These are phyloP conservation scores for Ceyx melanurus DNA, from an alignment of 2,113 vertebrate genomes.

Conservation along the genomic window DNA sequence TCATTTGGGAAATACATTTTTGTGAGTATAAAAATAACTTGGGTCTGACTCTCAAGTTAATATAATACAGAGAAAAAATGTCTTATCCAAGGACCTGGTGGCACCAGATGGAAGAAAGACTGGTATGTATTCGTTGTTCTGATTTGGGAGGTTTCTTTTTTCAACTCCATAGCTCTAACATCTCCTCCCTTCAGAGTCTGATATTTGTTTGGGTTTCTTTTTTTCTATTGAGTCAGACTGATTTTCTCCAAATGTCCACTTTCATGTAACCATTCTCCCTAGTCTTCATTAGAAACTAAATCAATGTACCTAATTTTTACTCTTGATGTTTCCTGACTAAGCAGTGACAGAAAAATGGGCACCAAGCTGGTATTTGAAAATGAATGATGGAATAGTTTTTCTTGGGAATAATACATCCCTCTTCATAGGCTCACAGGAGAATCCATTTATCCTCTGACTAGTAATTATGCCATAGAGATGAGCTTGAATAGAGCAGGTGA, in stretches of 20 bases:
- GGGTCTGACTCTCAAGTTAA: neutral
- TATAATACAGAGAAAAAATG: neutral
- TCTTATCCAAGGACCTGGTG: neutral
- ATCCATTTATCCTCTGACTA: neutral
- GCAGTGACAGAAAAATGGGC: neutral
- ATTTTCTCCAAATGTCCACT: neutral
- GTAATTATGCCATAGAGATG: neutral
- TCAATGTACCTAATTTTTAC: neutral
- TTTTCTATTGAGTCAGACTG: neutral
- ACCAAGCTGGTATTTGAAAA: neutral
- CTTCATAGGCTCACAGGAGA: neutral
- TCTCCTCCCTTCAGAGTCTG: neutral
- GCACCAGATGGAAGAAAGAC: neutral
- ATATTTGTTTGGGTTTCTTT: neutral
- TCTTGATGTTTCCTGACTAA: neutral
- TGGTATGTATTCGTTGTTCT: neutral
- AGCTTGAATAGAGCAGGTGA: neutral
- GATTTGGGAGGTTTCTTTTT: neutral
- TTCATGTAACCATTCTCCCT: neutral
- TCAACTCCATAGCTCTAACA: neutral
- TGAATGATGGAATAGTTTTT: neutral
- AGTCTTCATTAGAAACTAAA: neutral
- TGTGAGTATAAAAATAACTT: neutral
- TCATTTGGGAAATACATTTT: neutral
- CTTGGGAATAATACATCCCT: neutral